A percentile compares a stretch with the other conserved stretches of the same genome.
Conservation (phyloP, 1,140 invertebrate genomes). For the Streblospio benedicti region DNA sequence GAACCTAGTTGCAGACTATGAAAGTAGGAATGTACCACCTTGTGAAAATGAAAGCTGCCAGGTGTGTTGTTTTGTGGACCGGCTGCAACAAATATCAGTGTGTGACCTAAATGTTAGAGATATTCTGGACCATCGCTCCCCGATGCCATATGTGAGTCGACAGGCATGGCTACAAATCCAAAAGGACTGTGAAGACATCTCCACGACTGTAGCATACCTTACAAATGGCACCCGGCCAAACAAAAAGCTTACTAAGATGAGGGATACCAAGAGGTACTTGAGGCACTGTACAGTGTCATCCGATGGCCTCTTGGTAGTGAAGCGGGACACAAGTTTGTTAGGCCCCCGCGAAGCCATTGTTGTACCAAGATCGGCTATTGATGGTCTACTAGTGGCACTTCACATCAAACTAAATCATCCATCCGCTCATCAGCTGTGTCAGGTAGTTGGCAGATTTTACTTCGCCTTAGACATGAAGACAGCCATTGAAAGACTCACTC, state of each 20-base stretch:
- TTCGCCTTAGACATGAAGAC: conserved; percentile 22
- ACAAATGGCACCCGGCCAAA: not conserved
- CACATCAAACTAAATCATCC: no score
- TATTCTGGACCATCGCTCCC: not conserved
- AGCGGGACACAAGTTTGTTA: not conserved
- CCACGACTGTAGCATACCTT: not conserved
- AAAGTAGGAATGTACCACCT: not conserved
- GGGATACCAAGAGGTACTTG: not conserved
- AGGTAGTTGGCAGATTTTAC: not conserved
- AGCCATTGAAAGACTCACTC: not conserved
- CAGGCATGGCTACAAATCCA: not conserved
- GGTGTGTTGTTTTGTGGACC: not conserved
- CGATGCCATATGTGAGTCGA: not conserved
- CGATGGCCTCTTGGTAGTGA: not conserved
- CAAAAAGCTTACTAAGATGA: not conserved
- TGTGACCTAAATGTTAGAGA: no score
- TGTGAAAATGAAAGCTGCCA: not conserved
- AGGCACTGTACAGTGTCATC: not conserved
- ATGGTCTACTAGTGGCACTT: no score
- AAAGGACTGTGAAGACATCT: not conserved
- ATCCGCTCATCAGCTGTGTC: not conserved
- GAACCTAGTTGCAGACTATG: no score
- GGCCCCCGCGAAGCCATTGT: no score
- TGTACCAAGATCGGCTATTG: no score
- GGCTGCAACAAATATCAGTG: no score